Conservation (phyloP, 2,113 vertebrate species). For the Mellivora capensis region DNA sequence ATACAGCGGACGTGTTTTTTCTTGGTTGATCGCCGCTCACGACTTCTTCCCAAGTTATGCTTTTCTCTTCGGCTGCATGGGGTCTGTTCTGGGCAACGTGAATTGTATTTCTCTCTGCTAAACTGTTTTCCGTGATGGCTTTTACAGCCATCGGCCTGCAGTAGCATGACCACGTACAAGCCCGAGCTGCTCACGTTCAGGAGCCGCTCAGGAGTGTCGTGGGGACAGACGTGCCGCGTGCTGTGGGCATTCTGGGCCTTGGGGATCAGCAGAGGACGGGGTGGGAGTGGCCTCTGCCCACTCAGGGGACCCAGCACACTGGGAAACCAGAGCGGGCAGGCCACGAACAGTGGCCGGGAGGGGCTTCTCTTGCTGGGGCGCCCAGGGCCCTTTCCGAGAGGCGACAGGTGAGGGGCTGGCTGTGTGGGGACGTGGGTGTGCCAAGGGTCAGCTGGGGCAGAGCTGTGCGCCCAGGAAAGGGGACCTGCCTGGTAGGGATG, state of each 20-base stretch:
- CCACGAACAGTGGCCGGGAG: too few species aligned
- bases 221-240: rapidly evolving
- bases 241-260: background rate
- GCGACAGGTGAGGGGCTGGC: background rate
- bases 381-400: background rate
- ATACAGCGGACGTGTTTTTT: rapidly evolving
- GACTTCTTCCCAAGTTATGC: background rate
- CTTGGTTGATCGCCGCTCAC: too few species aligned
- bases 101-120: rapidly evolving
- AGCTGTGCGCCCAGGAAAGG: background rate
- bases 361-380: rapidly evolving
- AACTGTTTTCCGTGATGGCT: too few species aligned
- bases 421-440: rapidly evolving
- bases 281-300: background rate
- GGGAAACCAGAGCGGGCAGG: background rate
- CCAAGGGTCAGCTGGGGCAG: background rate
- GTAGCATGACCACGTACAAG: rapidly evolving
- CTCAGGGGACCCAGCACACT: background rate
- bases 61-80: background rate
- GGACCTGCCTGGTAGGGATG: background rate
- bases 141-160: background rate
- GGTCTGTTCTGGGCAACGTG: background rate
- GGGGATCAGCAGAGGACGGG: background rate
- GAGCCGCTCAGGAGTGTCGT: background rate
- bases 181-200: background rate